A percentile compares a stretch with the other conserved stretches of the same genome.
Evolutionary conservation across 2,797 vertebrate genomes (phyloP).

Genomic region (Microchirus variegatus): DNA sequence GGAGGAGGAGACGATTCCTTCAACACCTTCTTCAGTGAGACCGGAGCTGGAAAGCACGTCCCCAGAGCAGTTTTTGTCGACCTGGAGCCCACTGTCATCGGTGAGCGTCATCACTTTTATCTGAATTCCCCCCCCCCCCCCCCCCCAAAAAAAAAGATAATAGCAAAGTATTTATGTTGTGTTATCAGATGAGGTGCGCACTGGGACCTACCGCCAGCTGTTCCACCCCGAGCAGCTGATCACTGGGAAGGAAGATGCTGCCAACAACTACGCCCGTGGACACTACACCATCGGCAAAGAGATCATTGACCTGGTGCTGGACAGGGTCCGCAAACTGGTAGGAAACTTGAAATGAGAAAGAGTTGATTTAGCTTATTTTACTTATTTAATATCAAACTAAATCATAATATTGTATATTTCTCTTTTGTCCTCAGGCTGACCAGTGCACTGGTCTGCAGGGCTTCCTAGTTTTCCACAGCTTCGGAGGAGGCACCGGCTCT

Average conservation of each 20-base stretch:
- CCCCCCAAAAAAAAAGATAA: background rate
- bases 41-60: conserved; percentile 67
- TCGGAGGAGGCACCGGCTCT: conserved; percentile 87
- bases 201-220: conserved; percentile 70
- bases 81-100: conserved; percentile 71
- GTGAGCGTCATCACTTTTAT: conserved; percentile 7
- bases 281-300: conserved; percentile 80
- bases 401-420: no score
- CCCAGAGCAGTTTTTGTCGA: conserved; percentile 71
- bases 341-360: conserved; percentile 5
- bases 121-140: no score
- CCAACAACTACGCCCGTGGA: conserved; percentile 77
- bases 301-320: conserved; percentile 74
- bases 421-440: conserved; percentile 71
- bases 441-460: conserved; percentile 78
- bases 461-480: conserved; percentile 87
- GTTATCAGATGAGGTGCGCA: conserved; percentile 69
- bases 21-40: conserved; percentile 73
- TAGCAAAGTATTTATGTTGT: background rate
- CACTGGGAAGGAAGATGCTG: conserved; percentile 76
- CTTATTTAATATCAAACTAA: no score
- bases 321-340: conserved; percentile 76
- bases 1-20: conserved; percentile 66
- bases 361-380: no score
- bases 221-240: conserved; percentile 76